Conservation (phyloP, 2,113 vertebrate species). For the Menidia beryllina region DNA sequence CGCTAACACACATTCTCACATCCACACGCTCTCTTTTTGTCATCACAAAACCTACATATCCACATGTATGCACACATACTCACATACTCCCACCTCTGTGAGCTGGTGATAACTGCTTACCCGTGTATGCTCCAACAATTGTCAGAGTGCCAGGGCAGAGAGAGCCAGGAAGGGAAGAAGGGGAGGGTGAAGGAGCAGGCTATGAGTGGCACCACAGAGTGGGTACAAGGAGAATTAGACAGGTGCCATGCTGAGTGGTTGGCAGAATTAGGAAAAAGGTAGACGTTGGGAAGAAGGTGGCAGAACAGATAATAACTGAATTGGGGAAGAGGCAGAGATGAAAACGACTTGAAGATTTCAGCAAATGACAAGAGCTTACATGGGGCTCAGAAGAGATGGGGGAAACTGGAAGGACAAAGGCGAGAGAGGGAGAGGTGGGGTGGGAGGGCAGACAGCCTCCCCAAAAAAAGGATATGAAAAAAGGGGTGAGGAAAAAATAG, state of each 20-base stretch:
- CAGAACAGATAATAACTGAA: conserved; percentile 64
- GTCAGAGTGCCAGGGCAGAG: conserved; percentile 76
- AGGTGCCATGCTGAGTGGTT: conserved; percentile 69
- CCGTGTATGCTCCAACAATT: conserved; percentile 76
- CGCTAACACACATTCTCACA: conserved; percentile 52
- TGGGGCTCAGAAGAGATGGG: conserved; percentile 22
- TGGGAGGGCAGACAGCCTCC: conserved; percentile 18
- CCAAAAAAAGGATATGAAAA: conserved; percentile 46
- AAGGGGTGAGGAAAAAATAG: conserved; percentile 43
- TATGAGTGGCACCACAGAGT: conserved; percentile 76
- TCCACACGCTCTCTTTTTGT: conserved; percentile 51
- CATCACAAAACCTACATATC: conserved; percentile 61
- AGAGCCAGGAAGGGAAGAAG: conserved; percentile 67
- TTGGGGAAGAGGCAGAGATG: conserved; percentile 45
- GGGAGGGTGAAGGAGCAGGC: conserved; percentile 73
- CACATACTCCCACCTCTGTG: conserved; percentile 70
- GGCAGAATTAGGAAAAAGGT: conserved; percentile 63
- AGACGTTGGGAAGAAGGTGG: conserved; percentile 69
- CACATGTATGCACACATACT: conserved; percentile 40
- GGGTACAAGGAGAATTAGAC: conserved; percentile 78
- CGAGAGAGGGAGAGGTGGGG: not conserved
- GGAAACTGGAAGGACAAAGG: conserved; percentile 59
- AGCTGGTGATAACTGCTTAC: conserved; percentile 81
- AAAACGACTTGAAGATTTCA: conserved; percentile 65
- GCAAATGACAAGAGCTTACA: conserved; percentile 60